These are phyloP conservation scores for Sinelater perroti DNA, from an alignment of 2,888 invertebrate species.

Conservation along the genomic window DNA sequence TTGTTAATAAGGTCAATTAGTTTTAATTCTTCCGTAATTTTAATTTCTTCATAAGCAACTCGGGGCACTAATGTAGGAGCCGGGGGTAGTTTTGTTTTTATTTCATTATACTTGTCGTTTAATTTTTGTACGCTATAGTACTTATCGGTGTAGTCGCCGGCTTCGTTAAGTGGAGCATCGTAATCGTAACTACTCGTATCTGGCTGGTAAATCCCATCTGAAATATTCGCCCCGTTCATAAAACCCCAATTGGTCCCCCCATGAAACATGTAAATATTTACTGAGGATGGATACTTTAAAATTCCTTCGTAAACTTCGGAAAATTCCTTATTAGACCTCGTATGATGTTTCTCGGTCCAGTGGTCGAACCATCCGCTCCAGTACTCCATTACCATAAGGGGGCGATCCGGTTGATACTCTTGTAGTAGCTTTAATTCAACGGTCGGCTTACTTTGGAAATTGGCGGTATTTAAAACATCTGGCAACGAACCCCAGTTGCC, in stretches of 20 bases:
- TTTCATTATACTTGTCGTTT: slow-evolving; percentile 51
- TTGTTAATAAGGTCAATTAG: slow-evolving; percentile 41
- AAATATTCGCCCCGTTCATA: slow-evolving; percentile 56
- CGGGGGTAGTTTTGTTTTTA: slow-evolving; percentile 53
- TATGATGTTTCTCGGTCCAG: slow-evolving; percentile 59
- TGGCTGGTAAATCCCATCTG: slow-evolving; percentile 51
- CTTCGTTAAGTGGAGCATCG: slow-evolving; percentile 88
- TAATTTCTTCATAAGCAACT: slow-evolving; percentile 50
- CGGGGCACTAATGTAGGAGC: slow-evolving; percentile 52
- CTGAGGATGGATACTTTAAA: slow-evolving; percentile 62
- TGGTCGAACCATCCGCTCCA: slow-evolving; percentile 70
- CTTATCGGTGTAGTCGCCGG: slow-evolving; percentile 88
- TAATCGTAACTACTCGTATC: slow-evolving; percentile 65
- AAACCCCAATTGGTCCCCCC: slow-evolving; percentile 91
- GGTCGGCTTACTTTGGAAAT: slow-evolving; percentile 62
- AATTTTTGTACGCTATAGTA: slow-evolving; percentile 75
- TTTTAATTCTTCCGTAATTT: slow-evolving; percentile 44
- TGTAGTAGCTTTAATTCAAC: slow-evolving; percentile 52
- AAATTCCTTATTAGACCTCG: slow-evolving; percentile 42
- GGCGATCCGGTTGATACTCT: slow-evolving; percentile 60
- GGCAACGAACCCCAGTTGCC: slow-evolving; percentile 57
- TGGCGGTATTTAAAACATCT: slow-evolving; percentile 63
- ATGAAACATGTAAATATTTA: slow-evolving; percentile 92
- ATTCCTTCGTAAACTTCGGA: slow-evolving; percentile 43
- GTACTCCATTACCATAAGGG: slow-evolving; percentile 66